A percentile compares a stretch with the other conserved stretches of the same genome.
Evolutionary conservation across 35 echinoderm and acorn worm species (phyloP).

Genomic region (Ophioderma brevispina): DNA sequence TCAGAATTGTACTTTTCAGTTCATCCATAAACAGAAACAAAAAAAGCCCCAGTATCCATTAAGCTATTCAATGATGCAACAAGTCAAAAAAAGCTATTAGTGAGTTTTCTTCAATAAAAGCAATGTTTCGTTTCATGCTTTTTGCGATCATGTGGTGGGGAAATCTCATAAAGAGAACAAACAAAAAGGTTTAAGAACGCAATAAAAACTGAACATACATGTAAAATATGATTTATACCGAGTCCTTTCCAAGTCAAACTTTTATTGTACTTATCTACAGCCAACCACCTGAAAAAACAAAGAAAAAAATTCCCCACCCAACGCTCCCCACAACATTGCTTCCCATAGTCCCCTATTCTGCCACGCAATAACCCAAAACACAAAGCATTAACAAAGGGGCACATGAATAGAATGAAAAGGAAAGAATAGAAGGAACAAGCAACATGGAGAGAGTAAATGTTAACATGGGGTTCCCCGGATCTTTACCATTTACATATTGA

Average conservation of each 20-base stretch:
- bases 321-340: conserved; percentile 93
- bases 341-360: conserved; percentile 73
- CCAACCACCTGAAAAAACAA: conserved; percentile 72
- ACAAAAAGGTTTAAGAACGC: background rate
- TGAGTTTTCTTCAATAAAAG: conserved; percentile 53
- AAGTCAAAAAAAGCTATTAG: conserved; percentile 60
- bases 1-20: conserved; percentile 49
- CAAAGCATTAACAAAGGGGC: conserved; percentile 7
- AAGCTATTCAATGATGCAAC: conserved; percentile 78
- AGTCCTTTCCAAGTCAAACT: background rate
- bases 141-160: conserved; percentile 34
- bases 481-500: too few species aligned
- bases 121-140: conserved; percentile 14
- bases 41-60: conserved; percentile 70
- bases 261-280: conserved; percentile 52
- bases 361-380: conserved; percentile 36
- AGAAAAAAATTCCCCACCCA: conserved; percentile 83
- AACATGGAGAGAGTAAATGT: background rate
- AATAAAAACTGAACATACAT: conserved; percentile 41
- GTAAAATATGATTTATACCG: conserved; percentile 54
- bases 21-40: conserved; percentile 87
- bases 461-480: background rate
- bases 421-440: background rate
- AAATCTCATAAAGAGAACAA: conserved; percentile 20
- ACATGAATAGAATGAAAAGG: background rate